Percentiles rank a stretch among this genome's conserved stretches.
phyloP scores from a whole-genome alignment of 2,797 vertebrate species.

The Crypturellus tataupa region DNA sequence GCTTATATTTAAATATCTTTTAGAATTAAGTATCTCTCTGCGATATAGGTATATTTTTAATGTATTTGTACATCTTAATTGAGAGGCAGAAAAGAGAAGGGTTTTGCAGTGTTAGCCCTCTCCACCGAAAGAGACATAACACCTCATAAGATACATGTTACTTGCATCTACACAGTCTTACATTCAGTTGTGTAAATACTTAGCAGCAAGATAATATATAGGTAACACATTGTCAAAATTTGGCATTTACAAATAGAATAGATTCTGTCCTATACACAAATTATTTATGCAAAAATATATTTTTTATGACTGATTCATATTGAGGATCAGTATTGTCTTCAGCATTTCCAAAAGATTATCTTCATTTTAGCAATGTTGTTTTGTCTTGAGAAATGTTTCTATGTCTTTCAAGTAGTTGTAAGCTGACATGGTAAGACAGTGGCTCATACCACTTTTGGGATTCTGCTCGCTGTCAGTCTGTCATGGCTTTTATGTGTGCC shows the following conservation, averaged over 20 bases:
- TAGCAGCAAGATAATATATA: neutral
- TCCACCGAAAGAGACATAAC: neutral
- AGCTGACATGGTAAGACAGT: neutral
- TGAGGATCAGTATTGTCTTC: neutral
- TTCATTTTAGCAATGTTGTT: neutral
- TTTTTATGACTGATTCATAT: neutral
- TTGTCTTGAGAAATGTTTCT: slow-evolving; percentile 18
- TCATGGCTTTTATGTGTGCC: neutral
- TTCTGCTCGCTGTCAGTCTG: neutral
- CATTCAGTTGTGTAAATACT: neutral
- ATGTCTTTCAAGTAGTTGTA: neutral
- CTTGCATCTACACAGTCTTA: neutral
- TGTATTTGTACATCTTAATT: neutral
- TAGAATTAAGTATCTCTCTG: neutral
- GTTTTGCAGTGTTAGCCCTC: neutral
- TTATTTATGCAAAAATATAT: neutral
- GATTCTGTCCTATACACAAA: neutral
- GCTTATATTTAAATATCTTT: neutral
- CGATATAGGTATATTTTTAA: neutral
- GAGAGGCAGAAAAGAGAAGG: neutral
- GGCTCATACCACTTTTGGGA: neutral
- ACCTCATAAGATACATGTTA: neutral
- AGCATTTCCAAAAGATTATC: neutral
- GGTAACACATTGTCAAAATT: neutral
- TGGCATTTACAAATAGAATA: neutral